Evolutionary conservation across 2,888 invertebrate species (phyloP), one percentile per base, ranked within the genome.

Genomic region (Suillia variegata): DNA sequence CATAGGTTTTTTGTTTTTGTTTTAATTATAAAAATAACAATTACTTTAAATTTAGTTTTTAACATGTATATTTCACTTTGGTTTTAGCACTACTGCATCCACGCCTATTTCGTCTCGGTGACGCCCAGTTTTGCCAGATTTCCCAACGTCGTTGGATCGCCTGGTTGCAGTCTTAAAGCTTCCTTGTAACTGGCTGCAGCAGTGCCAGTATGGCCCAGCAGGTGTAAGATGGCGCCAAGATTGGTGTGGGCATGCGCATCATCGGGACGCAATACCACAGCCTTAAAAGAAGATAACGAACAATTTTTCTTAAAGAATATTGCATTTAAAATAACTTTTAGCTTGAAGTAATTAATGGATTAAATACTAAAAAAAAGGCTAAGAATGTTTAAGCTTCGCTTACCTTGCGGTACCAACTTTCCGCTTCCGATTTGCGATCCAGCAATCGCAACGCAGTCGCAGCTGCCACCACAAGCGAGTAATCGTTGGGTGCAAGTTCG

Each of bases 241-340:
- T 98, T 97, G 74, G 96, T 94, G 83, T 96, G 94, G 60, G 94
- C 92, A 67, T 93, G 88, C 0, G 96, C 91, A 76, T 95, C 93
- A 89, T 94, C 83, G 0, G 85, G 85, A 65, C 83, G 80, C 53
- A 85, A 64, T 17, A 76, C 77, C 5, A 83, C 83, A 51, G 85
- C 82, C 82, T 82, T 48, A 6, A 12, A 13, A 31, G n/a, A 24
- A 53, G 34, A 58, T 4, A 12, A 31, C 20, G n/a, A 50, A 26
- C 15, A n/a, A 59, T 17, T 50, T 42, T 45, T 17, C 0, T 2
- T 52, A 21, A 13, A 31, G 38, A 34, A 26, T 1, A n/a, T 18
- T n/a, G 38, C 13, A 24, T 4, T n/a, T 38, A 20, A 31, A 15
- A 31, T 38, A 47, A n/a, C n/a, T n/a, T n/a, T n/a, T n/a, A n/a